Percentiles rank a stretch among this genome's conserved stretches.
These are phyloP conservation scores for Cheiracanthium punctorium DNA, from an alignment of 2,888 invertebrate species.

Conservation along the genomic window DNA sequence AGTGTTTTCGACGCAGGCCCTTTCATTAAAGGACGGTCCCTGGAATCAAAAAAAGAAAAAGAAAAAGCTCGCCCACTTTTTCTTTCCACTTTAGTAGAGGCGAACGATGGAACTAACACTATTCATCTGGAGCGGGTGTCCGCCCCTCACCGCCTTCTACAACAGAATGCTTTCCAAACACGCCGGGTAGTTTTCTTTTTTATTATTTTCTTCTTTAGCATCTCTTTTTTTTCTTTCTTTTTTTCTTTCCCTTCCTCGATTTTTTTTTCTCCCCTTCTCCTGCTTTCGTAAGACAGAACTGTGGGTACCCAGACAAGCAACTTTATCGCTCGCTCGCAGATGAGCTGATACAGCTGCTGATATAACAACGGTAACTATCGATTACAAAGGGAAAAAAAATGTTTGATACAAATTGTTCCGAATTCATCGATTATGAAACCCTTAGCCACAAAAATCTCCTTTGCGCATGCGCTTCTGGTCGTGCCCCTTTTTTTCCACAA, in stretches of 20 bases:
- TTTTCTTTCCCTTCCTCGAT: not conserved
- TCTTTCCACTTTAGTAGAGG: conserved; percentile 47
- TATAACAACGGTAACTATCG: no score
- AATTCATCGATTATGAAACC: no score
- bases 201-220: not conserved
- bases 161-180: conserved; percentile 53
- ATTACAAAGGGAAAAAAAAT: no score
- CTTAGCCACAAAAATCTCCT: no score
- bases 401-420: no score
- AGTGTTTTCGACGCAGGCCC: not conserved
- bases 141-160: conserved; percentile 60
- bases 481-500: no score
- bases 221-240: not conserved
- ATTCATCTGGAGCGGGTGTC: conserved; percentile 51
- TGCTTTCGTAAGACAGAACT: not conserved
- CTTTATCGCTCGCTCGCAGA: conserved; percentile 17
- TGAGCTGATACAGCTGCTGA: no score
- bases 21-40: conserved; percentile 23
- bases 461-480: no score
- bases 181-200: conserved; percentile 31
- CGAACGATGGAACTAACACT: conserved; percentile 28
- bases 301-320: not conserved
- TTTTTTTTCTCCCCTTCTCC: not conserved
- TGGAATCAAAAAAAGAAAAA: no score
- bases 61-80: conserved; percentile 12